Evolutionary conservation across 2,113 vertebrate genomes (phyloP).

Genomic region (Calyptomena viridis): DNA sequence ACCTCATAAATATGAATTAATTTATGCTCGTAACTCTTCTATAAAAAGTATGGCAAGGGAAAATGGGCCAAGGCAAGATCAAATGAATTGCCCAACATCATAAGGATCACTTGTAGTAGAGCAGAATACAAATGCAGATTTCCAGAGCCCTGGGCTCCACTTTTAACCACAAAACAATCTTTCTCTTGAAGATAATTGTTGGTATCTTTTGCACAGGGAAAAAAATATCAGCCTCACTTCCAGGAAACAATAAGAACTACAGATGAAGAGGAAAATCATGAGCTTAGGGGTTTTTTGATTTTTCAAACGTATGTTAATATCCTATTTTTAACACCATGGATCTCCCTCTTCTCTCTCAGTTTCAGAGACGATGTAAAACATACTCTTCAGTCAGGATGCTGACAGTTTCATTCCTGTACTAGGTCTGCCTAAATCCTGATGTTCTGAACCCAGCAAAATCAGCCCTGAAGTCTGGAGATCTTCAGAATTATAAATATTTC

Average conservation of each 20-base stretch:
- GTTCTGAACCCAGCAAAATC: not conserved
- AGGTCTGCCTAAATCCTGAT: not conserved
- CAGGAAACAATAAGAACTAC: not conserved
- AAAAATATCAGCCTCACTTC: not conserved
- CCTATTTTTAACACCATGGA: not conserved
- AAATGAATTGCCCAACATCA: not conserved
- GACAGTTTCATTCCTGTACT: not conserved
- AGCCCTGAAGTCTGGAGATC: not conserved
- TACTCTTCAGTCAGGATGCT: not conserved
- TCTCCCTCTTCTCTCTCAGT: not conserved
- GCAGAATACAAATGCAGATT: not conserved
- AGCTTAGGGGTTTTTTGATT: not conserved
- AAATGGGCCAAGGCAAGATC: not conserved
- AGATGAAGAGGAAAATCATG: not conserved
- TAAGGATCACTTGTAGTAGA: not conserved
- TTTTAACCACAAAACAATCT: not conserved
- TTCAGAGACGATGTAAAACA: not conserved
- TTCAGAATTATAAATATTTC: not conserved
- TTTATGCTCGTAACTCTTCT: not conserved
- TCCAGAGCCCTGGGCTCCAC: not conserved
- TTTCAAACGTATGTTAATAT: not conserved
- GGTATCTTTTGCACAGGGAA: not conserved
- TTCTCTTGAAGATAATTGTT: not conserved
- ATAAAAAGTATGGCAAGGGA: not conserved
- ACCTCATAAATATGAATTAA: slow-evolving; percentile 37